Evolutionary conservation across 2,888 invertebrate species (phyloP).

Genomic region (Formica aserva): DNA sequence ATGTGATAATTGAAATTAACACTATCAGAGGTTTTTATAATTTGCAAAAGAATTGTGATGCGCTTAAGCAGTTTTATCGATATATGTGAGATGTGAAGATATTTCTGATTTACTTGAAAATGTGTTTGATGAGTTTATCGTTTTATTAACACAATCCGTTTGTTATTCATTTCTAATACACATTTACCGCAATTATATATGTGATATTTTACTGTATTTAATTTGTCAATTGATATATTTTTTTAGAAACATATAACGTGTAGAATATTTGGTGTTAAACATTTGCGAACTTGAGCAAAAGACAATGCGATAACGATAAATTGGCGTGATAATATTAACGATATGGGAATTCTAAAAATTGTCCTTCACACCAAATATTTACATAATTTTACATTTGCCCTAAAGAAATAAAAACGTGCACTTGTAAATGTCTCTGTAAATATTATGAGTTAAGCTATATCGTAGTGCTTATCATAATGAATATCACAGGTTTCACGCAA

Average conservation of each 20-base stretch:
- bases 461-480: background rate
- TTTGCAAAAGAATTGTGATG: background rate
- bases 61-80: background rate
- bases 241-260: constrained; percentile 1
- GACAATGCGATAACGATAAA: background rate
- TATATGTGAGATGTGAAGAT: background rate
- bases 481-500: background rate
- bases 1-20: background rate
- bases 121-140: background rate
- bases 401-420: background rate
- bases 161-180: background rate
- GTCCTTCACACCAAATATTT: background rate
- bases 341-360: background rate
- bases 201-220: background rate
- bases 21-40: background rate
- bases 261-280: background rate
- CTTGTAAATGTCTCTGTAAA: background rate
- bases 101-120: constrained; percentile 9
- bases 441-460: background rate
- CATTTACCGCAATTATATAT: background rate
- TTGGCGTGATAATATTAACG: background rate
- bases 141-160: background rate
- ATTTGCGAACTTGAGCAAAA: background rate
- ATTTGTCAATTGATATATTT: background rate
- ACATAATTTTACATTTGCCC: background rate